phyloP scores from a whole-genome alignment of 2,888 invertebrate species.

The Noctua fimbriata region DNA sequence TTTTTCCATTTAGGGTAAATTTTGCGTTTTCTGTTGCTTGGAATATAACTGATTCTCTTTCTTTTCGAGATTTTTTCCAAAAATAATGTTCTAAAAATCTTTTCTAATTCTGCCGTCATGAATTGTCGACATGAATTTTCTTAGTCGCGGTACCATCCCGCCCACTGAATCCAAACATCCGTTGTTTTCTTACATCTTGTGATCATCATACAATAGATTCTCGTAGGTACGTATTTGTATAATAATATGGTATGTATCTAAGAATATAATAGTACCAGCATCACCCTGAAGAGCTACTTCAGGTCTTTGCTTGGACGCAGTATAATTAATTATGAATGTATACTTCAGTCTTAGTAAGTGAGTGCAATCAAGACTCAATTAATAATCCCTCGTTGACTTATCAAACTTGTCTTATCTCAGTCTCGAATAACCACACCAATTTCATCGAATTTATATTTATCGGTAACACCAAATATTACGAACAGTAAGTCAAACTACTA shows the following conservation, averaged over 20 bases:
- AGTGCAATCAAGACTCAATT: not conserved
- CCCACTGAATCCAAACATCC: constrained; percentile 43
- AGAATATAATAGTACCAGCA: constrained; percentile 1
- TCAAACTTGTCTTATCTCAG: not conserved
- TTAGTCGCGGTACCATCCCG: constrained; percentile 27
- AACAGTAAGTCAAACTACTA: constrained; percentile 5
- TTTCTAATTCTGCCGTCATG: constrained; percentile 4
- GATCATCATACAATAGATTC: constrained; percentile 43
- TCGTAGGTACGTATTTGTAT: constrained; percentile 8
- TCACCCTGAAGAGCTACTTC: not conserved
- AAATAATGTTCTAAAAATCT: not conserved
- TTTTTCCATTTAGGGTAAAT: not conserved
- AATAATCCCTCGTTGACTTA: not conserved
- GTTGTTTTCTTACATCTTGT: constrained; percentile 43
- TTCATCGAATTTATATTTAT: not conserved
- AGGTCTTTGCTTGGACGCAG: not conserved
- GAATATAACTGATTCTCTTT: not conserved
- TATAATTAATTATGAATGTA: not conserved
- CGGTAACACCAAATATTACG: not conserved
- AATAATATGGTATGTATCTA: constrained; percentile 2
- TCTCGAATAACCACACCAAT: not conserved
- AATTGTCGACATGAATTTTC: not conserved
- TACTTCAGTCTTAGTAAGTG: not conserved
- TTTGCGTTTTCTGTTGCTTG: not conserved
- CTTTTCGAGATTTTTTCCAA: not conserved